Evolutionary conservation across 2,888 invertebrate species (phyloP).

Genomic region (Andrena haemorrhoa): DNA sequence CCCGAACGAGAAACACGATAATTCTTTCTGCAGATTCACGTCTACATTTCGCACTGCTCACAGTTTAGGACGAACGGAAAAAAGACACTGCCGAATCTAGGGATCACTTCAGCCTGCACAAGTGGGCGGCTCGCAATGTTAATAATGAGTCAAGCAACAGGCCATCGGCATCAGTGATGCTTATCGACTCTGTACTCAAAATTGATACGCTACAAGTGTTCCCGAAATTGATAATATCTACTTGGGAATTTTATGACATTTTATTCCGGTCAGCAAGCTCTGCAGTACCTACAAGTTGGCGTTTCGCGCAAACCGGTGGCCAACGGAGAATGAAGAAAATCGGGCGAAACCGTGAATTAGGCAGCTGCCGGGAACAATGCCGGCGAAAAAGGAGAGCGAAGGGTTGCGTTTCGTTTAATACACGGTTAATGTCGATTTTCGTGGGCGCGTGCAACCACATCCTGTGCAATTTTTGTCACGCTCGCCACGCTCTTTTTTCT

Average conservation of each 20-base stretch:
- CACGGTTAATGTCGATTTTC: constrained; percentile 58
- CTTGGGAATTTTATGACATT: too few relatives aligned
- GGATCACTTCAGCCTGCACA: neutral
- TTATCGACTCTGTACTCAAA: too few relatives aligned
- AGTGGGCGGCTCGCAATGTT: neutral
- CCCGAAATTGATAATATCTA: too few relatives aligned
- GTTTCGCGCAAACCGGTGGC: neutral
- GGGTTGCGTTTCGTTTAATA: constrained; percentile 65
- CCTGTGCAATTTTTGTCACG: constrained; percentile 71
- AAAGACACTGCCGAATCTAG: neutral
- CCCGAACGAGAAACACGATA: neutral
- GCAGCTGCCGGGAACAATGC: constrained; percentile 62
- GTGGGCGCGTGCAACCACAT: constrained; percentile 71
- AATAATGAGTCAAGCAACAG: neutral
- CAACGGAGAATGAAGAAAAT: constrained; percentile 25
- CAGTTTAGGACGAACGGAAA: neutral
- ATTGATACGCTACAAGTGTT: too few relatives aligned
- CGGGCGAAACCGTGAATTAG: constrained; percentile 64
- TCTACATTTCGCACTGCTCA: neutral
- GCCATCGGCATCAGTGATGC: too few relatives aligned
- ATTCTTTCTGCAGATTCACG: neutral
- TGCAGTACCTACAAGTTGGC: neutral
- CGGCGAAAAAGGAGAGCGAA: constrained; percentile 36
- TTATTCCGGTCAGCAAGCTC: neutral
- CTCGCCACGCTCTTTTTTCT: constrained; percentile 44